Evolutionary conservation across 2,113 vertebrate genomes (phyloP).

Genomic region (Neolamprologus longior): DNA sequence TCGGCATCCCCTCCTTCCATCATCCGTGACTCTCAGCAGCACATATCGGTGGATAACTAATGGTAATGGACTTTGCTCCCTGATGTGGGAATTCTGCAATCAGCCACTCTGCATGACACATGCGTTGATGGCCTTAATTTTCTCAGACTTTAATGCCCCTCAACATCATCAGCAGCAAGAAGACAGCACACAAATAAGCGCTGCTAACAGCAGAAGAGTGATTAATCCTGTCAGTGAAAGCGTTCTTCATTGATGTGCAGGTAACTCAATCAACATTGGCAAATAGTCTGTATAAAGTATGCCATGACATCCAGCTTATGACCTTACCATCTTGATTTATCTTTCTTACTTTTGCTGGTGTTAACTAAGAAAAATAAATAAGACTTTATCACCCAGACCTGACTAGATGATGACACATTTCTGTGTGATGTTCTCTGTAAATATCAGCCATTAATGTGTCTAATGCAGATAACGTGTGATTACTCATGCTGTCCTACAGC

Average conservation of each 20-base stretch:
- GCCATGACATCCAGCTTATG: neutral
- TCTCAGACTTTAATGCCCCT: constrained; percentile 44
- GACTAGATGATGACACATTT: neutral
- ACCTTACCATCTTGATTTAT: neutral
- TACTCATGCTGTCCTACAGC: neutral
- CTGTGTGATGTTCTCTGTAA: neutral
- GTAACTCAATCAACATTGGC: neutral
- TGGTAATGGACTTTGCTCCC: constrained; percentile 60
- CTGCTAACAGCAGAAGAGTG: neutral
- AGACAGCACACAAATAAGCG: constrained; percentile 36
- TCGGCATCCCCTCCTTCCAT: neutral
- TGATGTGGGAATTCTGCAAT: constrained; percentile 61
- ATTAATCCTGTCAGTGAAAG: neutral
- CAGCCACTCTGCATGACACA: constrained; percentile 44
- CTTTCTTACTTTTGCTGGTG: neutral
- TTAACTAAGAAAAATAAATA: neutral
- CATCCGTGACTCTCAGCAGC: constrained; percentile 35
- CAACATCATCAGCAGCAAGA: constrained; percentile 33
- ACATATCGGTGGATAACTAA: constrained; percentile 55
- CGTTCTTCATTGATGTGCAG: neutral
- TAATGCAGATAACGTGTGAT: neutral
- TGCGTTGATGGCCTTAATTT: constrained; percentile 51
- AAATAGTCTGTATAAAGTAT: neutral
- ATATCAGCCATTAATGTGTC: neutral
- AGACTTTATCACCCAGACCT: neutral